Evolutionary conservation across 1,140 invertebrate species (phyloP), one percentile per base, ranked within the genome.

Genomic region (Andrena cerasifolii): DNA sequence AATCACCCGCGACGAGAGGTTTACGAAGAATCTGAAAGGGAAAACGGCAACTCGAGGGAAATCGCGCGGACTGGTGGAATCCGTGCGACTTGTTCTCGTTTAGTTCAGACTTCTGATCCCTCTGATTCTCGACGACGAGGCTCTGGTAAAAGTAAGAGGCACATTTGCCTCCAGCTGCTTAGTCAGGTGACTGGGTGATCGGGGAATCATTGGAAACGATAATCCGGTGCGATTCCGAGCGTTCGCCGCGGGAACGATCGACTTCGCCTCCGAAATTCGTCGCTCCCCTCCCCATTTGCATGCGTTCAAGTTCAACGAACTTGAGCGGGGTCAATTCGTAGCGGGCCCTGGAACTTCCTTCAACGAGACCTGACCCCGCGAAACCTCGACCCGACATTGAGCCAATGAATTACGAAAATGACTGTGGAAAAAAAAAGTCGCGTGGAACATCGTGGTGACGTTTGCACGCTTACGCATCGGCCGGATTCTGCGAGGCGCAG

Each of bases 241-340:
- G 58, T 61, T 61, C 33, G 16, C 33, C 33, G 58, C 33, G 58
- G 56, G 33, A 61, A 61, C 58, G 33, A 18, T 1, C 58, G 58
- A 24, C 36, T 61, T 43, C 40, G 24, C 47, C 43, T 49, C 36
- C 33, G 36, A 66, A 66, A 58, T 66, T 75, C 16, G 36, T 45
- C 47, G 45, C 62, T 6, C 4, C 3, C 58, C 58, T 40, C 47
- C 58, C 58, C 47, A 77, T 77, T 77, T 62, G 51, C 75, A 82
- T 82, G 67, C 43, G 75, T n/a, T n/a, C n/a, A n/a, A n/a, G 81
- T 84, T 84, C 78, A 73, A 84, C 49, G 82, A 84, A 84, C 83
- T 61, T 70, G n/a, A 21, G 33, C 71, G 51, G 71, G 82, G 82
- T 84, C 84, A 84, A 84, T 84, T 84, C 51, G 82, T 7, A 31